A percentile compares a stretch with the other conserved stretches of the same genome.
Conservation (phyloP, 2,888 invertebrate genomes). For the Oligia fasciuncula region DNA sequence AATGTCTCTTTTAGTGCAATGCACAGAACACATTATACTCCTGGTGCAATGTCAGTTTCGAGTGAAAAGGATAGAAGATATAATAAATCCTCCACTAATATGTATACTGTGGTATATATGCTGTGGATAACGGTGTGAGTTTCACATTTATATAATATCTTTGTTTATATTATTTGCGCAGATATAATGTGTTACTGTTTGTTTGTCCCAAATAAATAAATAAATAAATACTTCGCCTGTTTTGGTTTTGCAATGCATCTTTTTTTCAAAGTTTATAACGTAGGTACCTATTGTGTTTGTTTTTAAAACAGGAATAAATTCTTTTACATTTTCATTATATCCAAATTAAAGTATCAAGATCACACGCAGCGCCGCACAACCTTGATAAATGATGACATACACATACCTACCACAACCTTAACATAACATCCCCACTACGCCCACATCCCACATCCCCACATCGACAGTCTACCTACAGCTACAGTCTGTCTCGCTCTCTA, state of each 20-base stretch:
- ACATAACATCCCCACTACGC: not conserved
- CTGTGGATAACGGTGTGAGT: too few relatives aligned
- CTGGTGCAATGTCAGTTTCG: not conserved
- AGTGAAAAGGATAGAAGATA: not conserved
- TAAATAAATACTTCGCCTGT: not conserved
- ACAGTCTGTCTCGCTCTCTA: too few relatives aligned
- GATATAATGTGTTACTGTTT: too few relatives aligned
- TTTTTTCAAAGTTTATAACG: not conserved
- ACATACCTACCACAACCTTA: not conserved
- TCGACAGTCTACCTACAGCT: not conserved
- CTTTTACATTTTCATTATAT: not conserved
- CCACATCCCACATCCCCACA: not conserved
- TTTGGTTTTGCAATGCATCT: not conserved
- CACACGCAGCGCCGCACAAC: not conserved
- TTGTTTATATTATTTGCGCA: too few relatives aligned
- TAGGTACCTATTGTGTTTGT: not conserved
- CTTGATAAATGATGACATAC: slow-evolving; percentile 1
- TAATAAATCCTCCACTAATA: not conserved
- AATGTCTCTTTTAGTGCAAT: not conserved
- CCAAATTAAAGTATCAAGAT: not conserved
- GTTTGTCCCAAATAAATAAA: too few relatives aligned
- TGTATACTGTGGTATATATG: too few relatives aligned
- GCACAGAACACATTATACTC: too few relatives aligned
- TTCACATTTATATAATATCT: too few relatives aligned
- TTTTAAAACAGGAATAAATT: not conserved